These are phyloP conservation scores for Gobio gobio DNA, from an alignment of 2,113 vertebrate species.

Conservation along the genomic window DNA sequence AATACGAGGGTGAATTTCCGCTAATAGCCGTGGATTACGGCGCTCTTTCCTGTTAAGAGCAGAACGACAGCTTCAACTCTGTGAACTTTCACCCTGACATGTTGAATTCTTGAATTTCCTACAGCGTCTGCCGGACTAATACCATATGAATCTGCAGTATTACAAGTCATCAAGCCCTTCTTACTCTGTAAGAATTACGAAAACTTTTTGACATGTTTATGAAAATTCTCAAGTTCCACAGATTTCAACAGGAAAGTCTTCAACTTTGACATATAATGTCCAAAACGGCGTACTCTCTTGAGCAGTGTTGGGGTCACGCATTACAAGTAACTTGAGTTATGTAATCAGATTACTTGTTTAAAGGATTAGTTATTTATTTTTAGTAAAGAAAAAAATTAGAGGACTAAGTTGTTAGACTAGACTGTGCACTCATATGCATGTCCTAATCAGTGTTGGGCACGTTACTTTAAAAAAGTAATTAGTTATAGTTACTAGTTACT, in stretches of 20 bases:
- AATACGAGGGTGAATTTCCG: conserved; percentile 12
- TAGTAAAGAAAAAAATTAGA: too few relatives aligned
- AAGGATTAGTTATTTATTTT: too few relatives aligned
- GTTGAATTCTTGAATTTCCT: conserved; percentile 35
- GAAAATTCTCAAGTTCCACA: not conserved
- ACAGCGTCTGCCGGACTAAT: not conserved
- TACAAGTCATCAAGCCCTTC: not conserved
- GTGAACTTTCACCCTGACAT: conserved; percentile 46
- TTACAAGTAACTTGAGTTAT: too few relatives aligned
- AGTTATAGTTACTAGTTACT: too few relatives aligned
- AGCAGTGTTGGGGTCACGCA: too few relatives aligned
- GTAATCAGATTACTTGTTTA: too few relatives aligned
- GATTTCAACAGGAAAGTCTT: not conserved
- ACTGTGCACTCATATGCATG: too few relatives aligned
- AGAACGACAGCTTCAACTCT: conserved; percentile 43
- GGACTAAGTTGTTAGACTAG: too few relatives aligned
- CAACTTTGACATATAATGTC: too few relatives aligned
- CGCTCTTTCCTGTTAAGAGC: conserved; percentile 40
- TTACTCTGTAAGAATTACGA: not conserved
- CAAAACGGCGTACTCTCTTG: too few relatives aligned
- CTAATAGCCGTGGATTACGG: conserved; percentile 40
- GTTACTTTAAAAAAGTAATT: too few relatives aligned
- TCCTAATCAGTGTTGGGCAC: too few relatives aligned
- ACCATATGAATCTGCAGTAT: not conserved
- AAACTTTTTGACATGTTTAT: not conserved